Evolutionary conservation across 1,140 invertebrate genomes (phyloP), one percentile per base, ranked within the genome.

Genomic region (Drosophila biarmipes): DNA sequence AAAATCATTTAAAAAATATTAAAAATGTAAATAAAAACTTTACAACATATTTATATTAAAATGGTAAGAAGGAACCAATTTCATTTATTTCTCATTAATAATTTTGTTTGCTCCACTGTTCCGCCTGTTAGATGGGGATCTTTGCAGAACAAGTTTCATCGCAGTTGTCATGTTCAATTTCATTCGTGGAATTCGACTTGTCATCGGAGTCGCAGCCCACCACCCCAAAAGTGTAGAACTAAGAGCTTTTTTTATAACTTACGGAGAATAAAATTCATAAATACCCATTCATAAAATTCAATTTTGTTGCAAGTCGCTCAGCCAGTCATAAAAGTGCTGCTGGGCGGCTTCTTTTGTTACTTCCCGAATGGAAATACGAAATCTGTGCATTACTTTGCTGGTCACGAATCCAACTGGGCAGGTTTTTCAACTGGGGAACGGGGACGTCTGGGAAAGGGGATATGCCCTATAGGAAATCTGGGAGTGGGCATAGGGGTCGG

Each of bases 221-320:
- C 66, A 72, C 74, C 74, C 64, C 29, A 24, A 46, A 24, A 67
- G 34, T 71, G 54, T 49, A 64, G 58, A 74, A 74, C 72, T 74
- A 74, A 74, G 66, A 78, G 73, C 73, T 69, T 80, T 63, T 51
- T 74, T 73, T 55, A 59, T 63, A 80, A 75, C 76, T 75, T 59
- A 24, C 43, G 64, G 57, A 58, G 71, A 76, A 75, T 85, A 90
- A 90, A 90, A 90, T 90, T 90, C 81, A 85, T 81, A 86, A 86
- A 90, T 90, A 90, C 74, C 71, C 73, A 82, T 79, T 86, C 81
- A 90, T 90, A 90, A 90, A 90, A 90, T 84, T 90, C 82, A 90
- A 90, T 90, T 90, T 90, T 90, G 87, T 90, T 87, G 87, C 87
- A 90, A 87, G 87, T 87, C 51, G 66, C 66, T 56, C 66, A 69